Evolutionary conservation across 2,113 vertebrate genomes (phyloP).

Genomic region (Phalacrocorax pelagicus): DNA sequence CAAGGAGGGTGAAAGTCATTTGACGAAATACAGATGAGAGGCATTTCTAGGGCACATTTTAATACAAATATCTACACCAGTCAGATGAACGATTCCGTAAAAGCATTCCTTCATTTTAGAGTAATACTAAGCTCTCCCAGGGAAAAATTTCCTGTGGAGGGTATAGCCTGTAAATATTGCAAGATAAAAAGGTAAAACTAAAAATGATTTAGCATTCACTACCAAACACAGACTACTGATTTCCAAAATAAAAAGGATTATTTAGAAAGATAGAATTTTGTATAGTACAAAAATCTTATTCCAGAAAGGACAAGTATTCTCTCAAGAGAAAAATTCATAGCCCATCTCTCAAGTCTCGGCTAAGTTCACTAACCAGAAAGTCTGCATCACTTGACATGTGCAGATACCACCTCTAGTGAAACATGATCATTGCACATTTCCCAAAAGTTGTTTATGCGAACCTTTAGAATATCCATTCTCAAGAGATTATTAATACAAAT

Average conservation of each 20-base stretch:
- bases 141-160: not conserved
- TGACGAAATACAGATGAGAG: not conserved
- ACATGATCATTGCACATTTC: not conserved
- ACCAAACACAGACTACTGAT: rapidly evolving
- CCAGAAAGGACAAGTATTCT: not conserved
- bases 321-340: not conserved
- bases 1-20: not conserved
- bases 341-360: not conserved
- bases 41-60: not conserved
- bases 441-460: not conserved
- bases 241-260: not conserved
- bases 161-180: not conserved
- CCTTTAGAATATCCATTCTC: not conserved
- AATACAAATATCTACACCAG: not conserved
- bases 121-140: not conserved
- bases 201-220: not conserved
- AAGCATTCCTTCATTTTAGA: not conserved
- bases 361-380: not conserved
- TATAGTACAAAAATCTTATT: not conserved
- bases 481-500: not conserved
- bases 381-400: not conserved
- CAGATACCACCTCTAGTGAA: not conserved
- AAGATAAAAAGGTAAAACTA: not conserved
- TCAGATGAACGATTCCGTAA: not conserved
- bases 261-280: not conserved